These are phyloP conservation scores for Hystrix brachyura DNA, from an alignment of 2,113 vertebrate genomes.

Conservation along the genomic window DNA sequence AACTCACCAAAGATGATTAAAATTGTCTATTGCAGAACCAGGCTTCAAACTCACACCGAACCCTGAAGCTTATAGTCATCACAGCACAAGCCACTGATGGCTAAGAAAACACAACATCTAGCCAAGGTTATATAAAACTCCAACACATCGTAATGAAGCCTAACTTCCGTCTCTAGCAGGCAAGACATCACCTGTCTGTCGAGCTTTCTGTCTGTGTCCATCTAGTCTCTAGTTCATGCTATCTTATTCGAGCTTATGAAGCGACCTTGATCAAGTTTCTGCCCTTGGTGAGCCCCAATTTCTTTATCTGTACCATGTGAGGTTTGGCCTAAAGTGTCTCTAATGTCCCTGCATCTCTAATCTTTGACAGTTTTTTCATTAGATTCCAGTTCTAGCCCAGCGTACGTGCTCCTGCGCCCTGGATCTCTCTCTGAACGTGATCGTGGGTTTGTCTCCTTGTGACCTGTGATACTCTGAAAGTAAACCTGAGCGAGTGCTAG, in stretches of 20 bases:
- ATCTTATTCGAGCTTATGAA: neutral
- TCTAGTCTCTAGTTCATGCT: neutral
- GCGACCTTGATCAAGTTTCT: neutral
- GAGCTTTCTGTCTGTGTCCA: neutral
- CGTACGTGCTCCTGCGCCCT: rapidly evolving
- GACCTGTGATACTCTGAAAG: rapidly evolving
- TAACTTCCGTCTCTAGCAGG: neutral
- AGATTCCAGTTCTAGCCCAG: neutral
- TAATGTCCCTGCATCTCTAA: neutral
- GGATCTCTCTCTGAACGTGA: neutral
- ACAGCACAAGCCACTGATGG: neutral
- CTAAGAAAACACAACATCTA: neutral
- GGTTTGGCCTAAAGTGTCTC: neutral
- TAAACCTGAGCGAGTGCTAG: neutral
- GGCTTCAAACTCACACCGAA: neutral
- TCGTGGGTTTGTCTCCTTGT: neutral
- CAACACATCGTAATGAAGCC: neutral
- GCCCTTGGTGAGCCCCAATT: neutral
- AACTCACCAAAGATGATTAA: neutral
- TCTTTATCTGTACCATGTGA: neutral
- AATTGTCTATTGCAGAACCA: neutral
- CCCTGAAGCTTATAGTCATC: neutral
- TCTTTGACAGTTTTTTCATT: neutral
- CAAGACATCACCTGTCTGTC: neutral
- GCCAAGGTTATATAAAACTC: neutral